These are phyloP conservation scores for Octonoba sinensis DNA, from an alignment of 2,888 invertebrate species.

Conservation along the genomic window DNA sequence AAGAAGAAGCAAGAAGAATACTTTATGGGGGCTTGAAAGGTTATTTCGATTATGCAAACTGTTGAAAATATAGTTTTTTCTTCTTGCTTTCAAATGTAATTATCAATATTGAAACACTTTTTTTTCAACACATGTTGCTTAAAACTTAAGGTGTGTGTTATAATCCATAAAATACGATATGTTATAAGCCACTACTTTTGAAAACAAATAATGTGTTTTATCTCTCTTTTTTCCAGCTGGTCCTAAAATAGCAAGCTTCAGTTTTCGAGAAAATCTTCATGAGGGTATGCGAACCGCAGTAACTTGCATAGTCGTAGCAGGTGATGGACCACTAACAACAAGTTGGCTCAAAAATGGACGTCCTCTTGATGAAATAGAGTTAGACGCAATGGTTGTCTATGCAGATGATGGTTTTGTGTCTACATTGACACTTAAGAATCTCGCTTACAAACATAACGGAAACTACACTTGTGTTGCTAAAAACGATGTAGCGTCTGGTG, in stretches of 20 bases:
- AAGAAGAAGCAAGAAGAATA: too few species aligned
- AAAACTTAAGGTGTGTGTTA: too few species aligned
- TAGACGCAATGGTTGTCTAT: conserved; percentile 46
- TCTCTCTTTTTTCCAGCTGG: conserved; percentile 25
- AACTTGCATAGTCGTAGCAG: conserved; percentile 62
- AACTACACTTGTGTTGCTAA: conserved; percentile 70
- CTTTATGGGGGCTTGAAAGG: too few species aligned
- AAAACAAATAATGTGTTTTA: too few species aligned
- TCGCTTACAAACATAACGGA: conserved; percentile 69
- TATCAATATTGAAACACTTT: neutral
- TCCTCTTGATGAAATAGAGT: conserved; percentile 67
- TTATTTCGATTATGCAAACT: too few species aligned
- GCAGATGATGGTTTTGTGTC: conserved; percentile 66
- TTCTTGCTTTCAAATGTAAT: neutral
- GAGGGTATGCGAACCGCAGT: conserved; percentile 63
- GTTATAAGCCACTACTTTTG: too few species aligned
- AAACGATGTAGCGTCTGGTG: conserved; percentile 68
- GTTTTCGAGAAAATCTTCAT: conserved; percentile 51
- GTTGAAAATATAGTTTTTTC: too few species aligned
- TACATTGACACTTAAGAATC: conserved; percentile 70
- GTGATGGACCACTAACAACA: conserved; percentile 69
- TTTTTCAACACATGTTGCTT: too few species aligned
- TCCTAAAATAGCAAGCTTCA: conserved; percentile 57
- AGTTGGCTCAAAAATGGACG: conserved; percentile 71
- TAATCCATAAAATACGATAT: too few species aligned